Percentiles rank a stretch among this genome's conserved stretches.
These are phyloP conservation scores for Mamestra brassicae DNA, from an alignment of 2,888 invertebrate species.

Conservation along the genomic window DNA sequence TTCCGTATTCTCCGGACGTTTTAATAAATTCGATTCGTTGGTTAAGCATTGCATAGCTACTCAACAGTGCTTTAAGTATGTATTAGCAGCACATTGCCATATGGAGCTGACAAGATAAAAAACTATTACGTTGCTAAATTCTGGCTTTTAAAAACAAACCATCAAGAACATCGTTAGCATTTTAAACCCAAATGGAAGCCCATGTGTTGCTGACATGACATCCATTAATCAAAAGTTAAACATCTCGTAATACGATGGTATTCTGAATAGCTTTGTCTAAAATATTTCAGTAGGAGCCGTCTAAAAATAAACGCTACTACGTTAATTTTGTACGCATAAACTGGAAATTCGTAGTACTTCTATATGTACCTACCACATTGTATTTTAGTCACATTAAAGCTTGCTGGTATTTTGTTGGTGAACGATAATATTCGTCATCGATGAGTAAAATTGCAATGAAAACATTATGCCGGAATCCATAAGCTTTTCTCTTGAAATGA, in stretches of 20 bases:
- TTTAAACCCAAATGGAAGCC: neutral
- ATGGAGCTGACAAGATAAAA: neutral
- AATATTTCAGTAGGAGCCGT: slow-evolving; percentile 14
- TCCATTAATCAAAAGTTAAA: slow-evolving; percentile 28
- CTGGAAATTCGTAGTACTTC: slow-evolving; percentile 8
- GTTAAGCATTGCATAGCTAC: no score
- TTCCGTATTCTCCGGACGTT: no score
- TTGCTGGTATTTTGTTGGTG: neutral
- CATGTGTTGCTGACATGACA: slow-evolving; percentile 5
- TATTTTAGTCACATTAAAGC: neutral
- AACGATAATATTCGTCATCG: neutral
- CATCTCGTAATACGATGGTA: slow-evolving; percentile 1
- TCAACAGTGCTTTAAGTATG: neutral
- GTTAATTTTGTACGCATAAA: slow-evolving; percentile 3
- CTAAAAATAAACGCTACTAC: slow-evolving; percentile 25
- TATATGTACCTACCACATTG: neutral
- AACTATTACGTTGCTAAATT: neutral
- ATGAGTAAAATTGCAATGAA: neutral
- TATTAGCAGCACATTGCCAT: neutral
- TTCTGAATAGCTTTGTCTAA: slow-evolving; percentile 23
- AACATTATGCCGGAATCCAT: neutral
- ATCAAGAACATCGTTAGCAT: neutral
- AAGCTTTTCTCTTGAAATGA: neutral
- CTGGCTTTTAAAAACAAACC: neutral
- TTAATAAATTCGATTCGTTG: no score